Base-by-base conservation (phyloP, 1,140 invertebrate species). In the Trypoxylus dichotomus region DNA sequence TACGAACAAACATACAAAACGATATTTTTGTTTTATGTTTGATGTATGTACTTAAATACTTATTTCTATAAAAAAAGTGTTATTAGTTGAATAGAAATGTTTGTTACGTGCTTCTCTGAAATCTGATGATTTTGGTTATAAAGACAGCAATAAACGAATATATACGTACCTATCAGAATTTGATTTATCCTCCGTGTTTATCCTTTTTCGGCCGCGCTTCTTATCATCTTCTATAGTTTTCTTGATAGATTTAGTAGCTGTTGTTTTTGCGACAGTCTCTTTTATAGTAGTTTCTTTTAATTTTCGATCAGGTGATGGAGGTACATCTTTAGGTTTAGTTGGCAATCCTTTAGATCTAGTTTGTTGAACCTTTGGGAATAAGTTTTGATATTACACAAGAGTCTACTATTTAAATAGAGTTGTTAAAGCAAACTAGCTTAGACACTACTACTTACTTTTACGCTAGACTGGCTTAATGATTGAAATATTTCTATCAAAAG, bases 321-420 rank as follows among this genome's bases (percentile, higher is more conserved):
- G 25, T 8, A 74, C 21, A 76, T 82, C 81, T 80, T 84, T 84
- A 42, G 21, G n/a, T 80, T 83, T 84, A 6, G 63, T 58, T 1
- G 37, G 24, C 76, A 76, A 81, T 5, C 83, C 82, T 79, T 86
- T 87, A 8, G 86, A 86, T 29, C 86, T 76, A 11, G 86, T 87
- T 71, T 85, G 82, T 77, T 87, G 85, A 24, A 80, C 79, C 81
- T 84, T 43, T 76, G 79, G 47, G 63, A 76, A 76, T 5, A 43
- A 42, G 41, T 37, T 37, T 21, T 13, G 11, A 74, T 29, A 74
- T 41, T 21, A 74, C 32, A 37, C 3, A 37, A 37, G 2, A 5
- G 5, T 37, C 3, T 37, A 37, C 5, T 5, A 5, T 74, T 19
- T 37, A 21, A 71, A 11, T 58, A 58, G 15, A 58, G 15, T 0